Conservation (phyloP, 2,888 invertebrate genomes). For the Geotrupes spiniger region DNA sequence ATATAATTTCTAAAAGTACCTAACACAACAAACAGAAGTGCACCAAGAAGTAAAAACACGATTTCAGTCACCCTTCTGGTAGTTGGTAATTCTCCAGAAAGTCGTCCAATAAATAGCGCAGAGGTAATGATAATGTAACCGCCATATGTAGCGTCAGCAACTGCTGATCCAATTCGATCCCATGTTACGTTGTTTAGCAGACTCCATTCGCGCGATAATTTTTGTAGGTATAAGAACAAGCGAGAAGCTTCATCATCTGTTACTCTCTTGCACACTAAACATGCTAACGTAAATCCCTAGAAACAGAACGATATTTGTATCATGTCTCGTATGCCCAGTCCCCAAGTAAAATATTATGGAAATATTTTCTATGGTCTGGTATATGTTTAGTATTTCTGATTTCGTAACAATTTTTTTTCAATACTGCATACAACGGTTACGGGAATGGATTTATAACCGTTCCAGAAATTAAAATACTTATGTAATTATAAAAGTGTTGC, state of each 20-base stretch:
- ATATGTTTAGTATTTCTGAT: too few species aligned
- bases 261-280: constrained; percentile 66
- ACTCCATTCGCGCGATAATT: constrained; percentile 72
- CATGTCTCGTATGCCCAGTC: too few species aligned
- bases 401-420: too few species aligned
- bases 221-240: constrained; percentile 66
- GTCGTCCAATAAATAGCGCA: constrained; percentile 63
- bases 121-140: constrained; percentile 69
- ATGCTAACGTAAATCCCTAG: constrained; percentile 65
- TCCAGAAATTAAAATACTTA: too few species aligned
- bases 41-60: constrained; percentile 67
- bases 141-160: constrained; percentile 66
- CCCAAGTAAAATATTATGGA: too few species aligned
- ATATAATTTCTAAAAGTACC: constrained; percentile 48
- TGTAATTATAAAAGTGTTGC: too few species aligned
- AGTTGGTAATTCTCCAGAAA: constrained; percentile 63
- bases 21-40: constrained; percentile 65
- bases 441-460: too few species aligned
- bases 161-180: constrained; percentile 66
- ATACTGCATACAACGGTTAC: too few species aligned
- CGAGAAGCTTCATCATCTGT: constrained; percentile 71
- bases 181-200: constrained; percentile 71
- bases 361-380: too few species aligned
- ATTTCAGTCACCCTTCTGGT: constrained; percentile 63
- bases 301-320: constrained; percentile 34